Conservation (phyloP, 2,888 invertebrate genomes). For the Drosophila subsilvestris region DNA sequence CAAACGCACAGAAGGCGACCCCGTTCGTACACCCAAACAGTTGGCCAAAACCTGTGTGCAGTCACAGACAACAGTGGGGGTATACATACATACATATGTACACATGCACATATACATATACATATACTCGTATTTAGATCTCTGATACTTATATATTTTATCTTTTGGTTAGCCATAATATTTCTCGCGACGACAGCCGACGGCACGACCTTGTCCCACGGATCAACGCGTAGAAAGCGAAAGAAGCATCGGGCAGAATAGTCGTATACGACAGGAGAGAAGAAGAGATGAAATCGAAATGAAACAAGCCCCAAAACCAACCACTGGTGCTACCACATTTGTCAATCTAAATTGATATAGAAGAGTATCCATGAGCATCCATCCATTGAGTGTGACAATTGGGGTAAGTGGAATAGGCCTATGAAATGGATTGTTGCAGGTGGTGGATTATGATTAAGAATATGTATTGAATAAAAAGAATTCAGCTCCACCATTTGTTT, state of each 20-base stretch:
- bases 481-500: neutral
- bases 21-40: slow-evolving; percentile 39
- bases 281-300: slow-evolving; percentile 11
- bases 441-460: too few species aligned
- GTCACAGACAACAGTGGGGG: slow-evolving; percentile 2
- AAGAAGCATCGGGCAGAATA: slow-evolving; percentile 39
- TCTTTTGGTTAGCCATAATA: slow-evolving; percentile 74
- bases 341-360: neutral
- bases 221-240: slow-evolving; percentile 76
- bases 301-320: slow-evolving; percentile 9
- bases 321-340: slow-evolving; percentile 12
- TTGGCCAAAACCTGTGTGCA: slow-evolving; percentile 54
- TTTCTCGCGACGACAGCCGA: slow-evolving; percentile 73
- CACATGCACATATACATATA: neutral
- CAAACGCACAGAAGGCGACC: slow-evolving; percentile 42
- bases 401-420: too few species aligned
- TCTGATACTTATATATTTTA: slow-evolving; percentile 58
- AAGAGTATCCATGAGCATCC: too few species aligned
- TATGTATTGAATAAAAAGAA: too few species aligned
- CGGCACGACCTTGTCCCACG: slow-evolving; percentile 72
- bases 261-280: slow-evolving; percentile 1
- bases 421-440: neutral
- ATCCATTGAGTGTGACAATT: too few species aligned
- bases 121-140: slow-evolving; percentile 20
- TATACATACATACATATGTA: neutral